Conservation (phyloP, 2,113 vertebrate species). For the Misgurnus mizolepis region DNA sequence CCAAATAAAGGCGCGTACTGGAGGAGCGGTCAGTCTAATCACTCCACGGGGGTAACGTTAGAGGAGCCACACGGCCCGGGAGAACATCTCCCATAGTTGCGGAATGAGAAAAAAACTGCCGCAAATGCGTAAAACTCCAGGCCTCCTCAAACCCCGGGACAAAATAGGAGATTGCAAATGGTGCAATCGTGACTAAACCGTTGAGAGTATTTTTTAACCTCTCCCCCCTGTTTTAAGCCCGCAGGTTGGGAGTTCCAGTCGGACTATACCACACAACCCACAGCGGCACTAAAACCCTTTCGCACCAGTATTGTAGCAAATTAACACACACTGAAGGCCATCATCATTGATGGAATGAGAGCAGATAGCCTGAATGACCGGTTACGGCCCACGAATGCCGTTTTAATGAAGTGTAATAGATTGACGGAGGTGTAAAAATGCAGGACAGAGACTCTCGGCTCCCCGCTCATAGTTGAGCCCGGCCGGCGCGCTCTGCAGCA, state of each 20-base stretch:
- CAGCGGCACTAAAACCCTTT: conserved; percentile 63
- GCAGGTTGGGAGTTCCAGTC: conserved; percentile 78
- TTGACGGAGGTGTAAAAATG: conserved; percentile 35
- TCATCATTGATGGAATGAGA: background rate
- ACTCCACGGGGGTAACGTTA: conserved; percentile 66
- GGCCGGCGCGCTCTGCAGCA: conserved; percentile 64
- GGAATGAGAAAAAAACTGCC: conserved; percentile 37
- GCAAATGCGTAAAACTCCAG: conserved; percentile 42
- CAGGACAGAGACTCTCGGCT: conserved; percentile 68
- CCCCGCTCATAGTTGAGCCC: conserved; percentile 75
- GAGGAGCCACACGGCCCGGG: conserved; percentile 43
- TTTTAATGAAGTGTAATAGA: conserved; percentile 19
- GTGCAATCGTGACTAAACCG: background rate
- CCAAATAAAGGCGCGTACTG: conserved; percentile 62
- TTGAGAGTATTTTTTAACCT: background rate
- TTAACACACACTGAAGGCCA: conserved; percentile 42
- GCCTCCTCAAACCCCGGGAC: background rate
- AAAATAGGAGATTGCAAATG: background rate
- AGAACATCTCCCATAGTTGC: conserved; percentile 48
- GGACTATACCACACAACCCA: conserved; percentile 82
- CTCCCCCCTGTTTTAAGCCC: conserved; percentile 75
- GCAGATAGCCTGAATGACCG: background rate
- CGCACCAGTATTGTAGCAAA: conserved; percentile 55
- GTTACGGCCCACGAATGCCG: background rate
- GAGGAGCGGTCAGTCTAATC: conserved; percentile 62